Evolutionary conservation across 2,113 vertebrate genomes (phyloP).

Genomic region (Lamprotornis superbus): DNA sequence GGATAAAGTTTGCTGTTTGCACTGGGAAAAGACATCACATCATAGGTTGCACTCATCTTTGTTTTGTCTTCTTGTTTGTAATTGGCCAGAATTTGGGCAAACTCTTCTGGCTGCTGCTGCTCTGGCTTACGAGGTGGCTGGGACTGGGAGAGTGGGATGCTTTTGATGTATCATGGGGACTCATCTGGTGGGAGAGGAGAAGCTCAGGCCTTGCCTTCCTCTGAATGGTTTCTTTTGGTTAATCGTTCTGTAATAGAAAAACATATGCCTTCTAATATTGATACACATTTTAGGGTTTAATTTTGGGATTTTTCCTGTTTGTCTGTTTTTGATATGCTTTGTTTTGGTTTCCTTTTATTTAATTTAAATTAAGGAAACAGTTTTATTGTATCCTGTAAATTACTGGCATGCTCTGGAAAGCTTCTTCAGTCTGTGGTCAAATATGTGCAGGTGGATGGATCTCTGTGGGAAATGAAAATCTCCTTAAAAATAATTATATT

Average conservation of each 20-base stretch:
- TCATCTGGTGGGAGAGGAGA: neutral
- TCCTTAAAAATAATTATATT: neutral
- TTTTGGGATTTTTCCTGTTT: neutral
- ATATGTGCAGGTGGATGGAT: neutral
- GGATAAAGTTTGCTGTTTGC: neutral
- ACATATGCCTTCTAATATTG: neutral
- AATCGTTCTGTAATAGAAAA: neutral
- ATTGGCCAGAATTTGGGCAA: neutral
- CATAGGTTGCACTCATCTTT: neutral
- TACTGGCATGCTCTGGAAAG: neutral
- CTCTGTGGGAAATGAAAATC: neutral
- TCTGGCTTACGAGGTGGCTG: neutral
- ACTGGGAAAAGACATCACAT: neutral
- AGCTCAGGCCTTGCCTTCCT: neutral
- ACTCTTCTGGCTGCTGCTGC: neutral
- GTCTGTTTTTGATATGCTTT: neutral
- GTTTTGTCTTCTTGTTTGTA: neutral
- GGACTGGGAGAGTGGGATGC: neutral
- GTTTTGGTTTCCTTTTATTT: neutral
- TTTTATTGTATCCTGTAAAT: neutral
- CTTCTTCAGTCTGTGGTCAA: neutral
- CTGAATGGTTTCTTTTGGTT: neutral
- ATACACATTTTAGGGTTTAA: neutral
- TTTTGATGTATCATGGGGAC: neutral
- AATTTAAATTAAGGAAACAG: neutral